Percentiles rank a stretch among this genome's conserved stretches.
These are phyloP conservation scores for Steatocranus sp. DNA, from an alignment of 2,797 vertebrate genomes.

Conservation along the genomic window DNA sequence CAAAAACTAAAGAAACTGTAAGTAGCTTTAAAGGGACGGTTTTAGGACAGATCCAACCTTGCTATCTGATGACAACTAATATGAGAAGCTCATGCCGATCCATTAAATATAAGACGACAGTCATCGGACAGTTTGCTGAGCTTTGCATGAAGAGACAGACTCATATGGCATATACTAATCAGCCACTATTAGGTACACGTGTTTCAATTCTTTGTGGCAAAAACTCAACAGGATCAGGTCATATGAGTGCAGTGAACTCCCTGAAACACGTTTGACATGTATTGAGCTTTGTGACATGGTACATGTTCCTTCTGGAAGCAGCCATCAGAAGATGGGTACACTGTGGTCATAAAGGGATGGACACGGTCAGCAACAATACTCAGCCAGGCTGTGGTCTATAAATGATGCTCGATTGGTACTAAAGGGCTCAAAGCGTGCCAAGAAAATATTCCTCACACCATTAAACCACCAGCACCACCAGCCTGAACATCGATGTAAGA, in stretches of 20 bases:
- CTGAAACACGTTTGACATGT: background rate
- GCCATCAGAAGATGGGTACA: background rate
- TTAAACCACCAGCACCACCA: background rate
- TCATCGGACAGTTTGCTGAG: background rate
- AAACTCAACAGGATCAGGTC: background rate
- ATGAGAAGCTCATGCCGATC: background rate
- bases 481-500: accelerated
- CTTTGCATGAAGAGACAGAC: background rate
- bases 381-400: background rate
- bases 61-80: background rate
- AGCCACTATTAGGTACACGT: background rate
- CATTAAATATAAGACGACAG: background rate
- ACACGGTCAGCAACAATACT: background rate
- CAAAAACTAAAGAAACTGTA: background rate
- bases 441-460: background rate
- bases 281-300: background rate
- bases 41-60: background rate
- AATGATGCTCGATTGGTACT: background rate
- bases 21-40: background rate
- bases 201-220: background rate
- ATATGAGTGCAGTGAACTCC: background rate
- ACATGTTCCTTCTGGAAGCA: background rate
- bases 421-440: background rate
- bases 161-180: background rate
- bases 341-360: background rate